Base-by-base conservation (phyloP, 2,113 vertebrate genomes). In the Brachypteracias leptosomus region DNA sequence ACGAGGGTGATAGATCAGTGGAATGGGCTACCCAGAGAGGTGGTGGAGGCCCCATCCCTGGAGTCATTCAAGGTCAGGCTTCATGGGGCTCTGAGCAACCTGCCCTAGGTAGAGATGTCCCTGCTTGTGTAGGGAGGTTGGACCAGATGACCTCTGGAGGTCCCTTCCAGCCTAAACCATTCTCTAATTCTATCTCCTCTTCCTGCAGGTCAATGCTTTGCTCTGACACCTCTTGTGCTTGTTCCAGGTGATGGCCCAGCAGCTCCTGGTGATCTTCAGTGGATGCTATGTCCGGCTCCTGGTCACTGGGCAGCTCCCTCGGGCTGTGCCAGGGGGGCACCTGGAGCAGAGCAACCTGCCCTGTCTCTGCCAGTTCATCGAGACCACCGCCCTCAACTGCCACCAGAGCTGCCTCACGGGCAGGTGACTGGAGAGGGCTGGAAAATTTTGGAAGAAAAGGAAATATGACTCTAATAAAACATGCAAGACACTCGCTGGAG, bases 291-390 rank as follows among this genome's bases (percentile, higher is more conserved):
- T 97, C 24, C 95, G 98, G 76, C 98, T 98, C 7, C 88, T 98
- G 79, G 97, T 97, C 38, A 98, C 97, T 0, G 96, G 97, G 16
- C 97, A 61, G 65, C 98, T 98, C 7, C 98, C 98, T 4, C 55
- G n/a, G 55, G 49, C 75, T 0, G 0, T 33, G 40, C 42, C 63
- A 3, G 68, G 77, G 18, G 93, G 96, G 3, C 98, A 98, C 36
- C 47, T 89, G 17, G 96, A 93, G 19, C 90, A 94, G 25, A 77
- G 94, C 24, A 65, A 66, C 2, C 1, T 91, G 2, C 98, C 98
- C 4, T 98, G 98, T 19, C 97, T 88, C 20, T 98, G 98, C 91
- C 98, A 98, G 81, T 97, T 98, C 89, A 97, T 98, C 38, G 81
- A 97, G 93, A 66, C 28, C 47, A 80, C 94, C 2, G 13, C 72